Conservation (phyloP, 2,888 invertebrate species). For the Thysanoteuthis rhombus region DNA sequence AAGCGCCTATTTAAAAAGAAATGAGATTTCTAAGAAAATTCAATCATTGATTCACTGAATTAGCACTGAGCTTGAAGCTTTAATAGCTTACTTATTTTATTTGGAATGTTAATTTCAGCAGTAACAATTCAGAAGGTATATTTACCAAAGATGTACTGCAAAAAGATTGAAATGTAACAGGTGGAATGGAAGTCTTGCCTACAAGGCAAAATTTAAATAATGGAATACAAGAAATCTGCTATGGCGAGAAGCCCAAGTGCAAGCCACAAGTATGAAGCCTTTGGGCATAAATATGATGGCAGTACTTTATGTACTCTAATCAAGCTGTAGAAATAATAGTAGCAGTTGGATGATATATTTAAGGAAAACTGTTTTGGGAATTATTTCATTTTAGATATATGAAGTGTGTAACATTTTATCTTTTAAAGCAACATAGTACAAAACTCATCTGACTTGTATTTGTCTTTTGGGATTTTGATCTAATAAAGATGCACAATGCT, state of each 20-base stretch:
- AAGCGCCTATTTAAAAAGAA: too few relatives aligned
- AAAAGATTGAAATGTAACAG: background rate
- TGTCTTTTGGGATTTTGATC: too few relatives aligned
- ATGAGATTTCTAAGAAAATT: too few relatives aligned
- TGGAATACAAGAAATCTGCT: background rate
- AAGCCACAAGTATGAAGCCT: background rate
- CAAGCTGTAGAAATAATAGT: background rate
- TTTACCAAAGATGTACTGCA: background rate
- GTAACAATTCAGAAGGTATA: background rate
- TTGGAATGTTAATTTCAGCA: background rate
- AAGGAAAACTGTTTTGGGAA: background rate
- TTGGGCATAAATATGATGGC: background rate
- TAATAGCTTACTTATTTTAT: background rate
- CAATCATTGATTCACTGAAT: too few relatives aligned
- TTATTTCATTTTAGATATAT: background rate
- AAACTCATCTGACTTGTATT: too few relatives aligned
- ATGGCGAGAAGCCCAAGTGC: background rate
- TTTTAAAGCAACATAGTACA: too few relatives aligned
- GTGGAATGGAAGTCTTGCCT: background rate
- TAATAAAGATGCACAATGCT: too few relatives aligned
- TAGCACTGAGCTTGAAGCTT: too few relatives aligned
- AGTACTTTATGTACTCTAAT: background rate
- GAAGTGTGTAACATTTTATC: background rate
- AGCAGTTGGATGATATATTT: background rate
- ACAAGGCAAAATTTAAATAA: background rate